Conservation (phyloP, 2,888 invertebrate species). For the Schizaphis graminum region DNA sequence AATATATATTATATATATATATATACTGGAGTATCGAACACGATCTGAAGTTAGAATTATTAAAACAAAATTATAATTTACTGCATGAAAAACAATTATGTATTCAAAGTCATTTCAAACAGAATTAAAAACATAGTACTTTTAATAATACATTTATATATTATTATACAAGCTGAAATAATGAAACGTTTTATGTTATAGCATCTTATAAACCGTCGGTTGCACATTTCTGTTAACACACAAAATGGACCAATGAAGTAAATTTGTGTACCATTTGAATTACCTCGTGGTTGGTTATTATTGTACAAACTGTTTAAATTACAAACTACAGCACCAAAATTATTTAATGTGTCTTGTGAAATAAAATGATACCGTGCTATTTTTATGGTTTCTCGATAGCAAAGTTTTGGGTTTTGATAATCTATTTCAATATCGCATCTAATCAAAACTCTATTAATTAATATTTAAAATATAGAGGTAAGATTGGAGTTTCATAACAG, state of each 20-base stretch:
- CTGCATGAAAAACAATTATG: not conserved
- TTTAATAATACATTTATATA: not conserved
- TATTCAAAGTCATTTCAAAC: not conserved
- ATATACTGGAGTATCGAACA: not conserved
- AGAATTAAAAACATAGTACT: not conserved
- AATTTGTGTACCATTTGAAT: not conserved
- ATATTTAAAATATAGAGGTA: not conserved
- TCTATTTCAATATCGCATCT: not conserved
- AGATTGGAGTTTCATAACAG: not conserved
- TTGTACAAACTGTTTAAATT: not conserved
- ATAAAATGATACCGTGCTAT: not conserved
- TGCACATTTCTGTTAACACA: not conserved
- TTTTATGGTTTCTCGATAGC: not conserved
- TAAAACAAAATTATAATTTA: not conserved
- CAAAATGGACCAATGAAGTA: not conserved
- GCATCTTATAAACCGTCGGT: not conserved
- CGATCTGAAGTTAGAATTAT: not conserved
- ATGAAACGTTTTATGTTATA: not conserved
- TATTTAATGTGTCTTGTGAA: not conserved
- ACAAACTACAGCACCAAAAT: not conserved
- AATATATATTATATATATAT: not conserved
- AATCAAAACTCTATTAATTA: not conserved
- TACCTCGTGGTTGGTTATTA: not conserved
- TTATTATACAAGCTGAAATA: not conserved
- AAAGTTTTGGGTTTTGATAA: not conserved